Conservation (phyloP, 1,140 invertebrate genomes). For the Hylyphantes graminicola region DNA sequence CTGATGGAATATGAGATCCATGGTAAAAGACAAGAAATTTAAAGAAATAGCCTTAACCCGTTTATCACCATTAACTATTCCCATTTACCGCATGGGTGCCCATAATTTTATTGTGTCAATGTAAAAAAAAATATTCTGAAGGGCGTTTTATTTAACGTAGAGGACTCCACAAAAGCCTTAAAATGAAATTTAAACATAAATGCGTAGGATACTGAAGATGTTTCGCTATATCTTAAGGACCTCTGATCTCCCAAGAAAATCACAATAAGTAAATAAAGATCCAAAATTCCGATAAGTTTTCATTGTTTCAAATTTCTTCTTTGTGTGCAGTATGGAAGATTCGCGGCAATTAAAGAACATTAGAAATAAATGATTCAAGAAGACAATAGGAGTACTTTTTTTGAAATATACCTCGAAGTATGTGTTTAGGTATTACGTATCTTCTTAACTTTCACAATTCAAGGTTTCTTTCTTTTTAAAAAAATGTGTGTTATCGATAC, state of each 20-base stretch:
- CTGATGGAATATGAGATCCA: neutral
- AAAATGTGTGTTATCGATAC: too few species aligned
- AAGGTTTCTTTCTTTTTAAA: too few species aligned
- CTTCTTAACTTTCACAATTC: conserved; percentile 2
- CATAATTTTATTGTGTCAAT: conserved; percentile 40
- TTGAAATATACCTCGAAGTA: conserved; percentile 3
- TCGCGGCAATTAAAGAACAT: conserved; percentile 39
- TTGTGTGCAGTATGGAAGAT: conserved; percentile 25
- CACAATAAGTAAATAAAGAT: conserved; percentile 23
- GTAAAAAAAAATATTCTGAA: conserved; percentile 31
- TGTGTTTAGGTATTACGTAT: neutral
- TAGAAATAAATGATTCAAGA: conserved; percentile 20
- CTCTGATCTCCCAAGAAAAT: conserved; percentile 1
- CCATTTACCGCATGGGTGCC: conserved; percentile 22
- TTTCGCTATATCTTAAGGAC: conserved; percentile 11
- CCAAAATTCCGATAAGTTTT: conserved; percentile 38
- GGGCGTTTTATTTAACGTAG: neutral
- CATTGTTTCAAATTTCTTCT: conserved; percentile 47
- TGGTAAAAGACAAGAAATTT: neutral
- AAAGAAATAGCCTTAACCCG: too few species aligned
- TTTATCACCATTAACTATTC: conserved; percentile 30
- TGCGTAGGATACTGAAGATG: conserved; percentile 28
- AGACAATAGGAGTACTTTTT: conserved; percentile 39
- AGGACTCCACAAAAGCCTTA: neutral
- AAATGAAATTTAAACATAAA: conserved; percentile 18